These are phyloP conservation scores for Cheilosia soror DNA, from an alignment of 2,888 invertebrate genomes.

Conservation along the genomic window DNA sequence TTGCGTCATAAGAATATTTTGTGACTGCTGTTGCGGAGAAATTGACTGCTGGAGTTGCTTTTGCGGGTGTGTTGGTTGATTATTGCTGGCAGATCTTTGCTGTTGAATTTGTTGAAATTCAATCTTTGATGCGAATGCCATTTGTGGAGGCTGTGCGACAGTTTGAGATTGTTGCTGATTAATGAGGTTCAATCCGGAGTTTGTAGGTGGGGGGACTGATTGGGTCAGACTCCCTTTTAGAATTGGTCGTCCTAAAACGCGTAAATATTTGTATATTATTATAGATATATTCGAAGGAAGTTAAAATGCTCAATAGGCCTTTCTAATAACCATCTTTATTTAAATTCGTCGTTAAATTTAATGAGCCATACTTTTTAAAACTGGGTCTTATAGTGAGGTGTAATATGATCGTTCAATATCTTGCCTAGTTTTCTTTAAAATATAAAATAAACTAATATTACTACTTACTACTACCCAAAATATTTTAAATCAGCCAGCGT, in stretches of 20 bases:
- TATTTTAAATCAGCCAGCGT: too few relatives aligned
- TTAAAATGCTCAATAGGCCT: too few relatives aligned
- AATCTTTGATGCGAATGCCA: conserved; percentile 78
- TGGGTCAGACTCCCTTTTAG: conserved; percentile 80
- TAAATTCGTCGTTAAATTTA: too few relatives aligned
- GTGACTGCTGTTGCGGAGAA: conserved; percentile 78
- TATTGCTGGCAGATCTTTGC: conserved; percentile 74
- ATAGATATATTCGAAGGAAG: too few relatives aligned
- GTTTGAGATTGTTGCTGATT: conserved; percentile 66
- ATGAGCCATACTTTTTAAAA: too few relatives aligned
- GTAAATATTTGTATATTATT: background rate
- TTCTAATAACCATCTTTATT: too few relatives aligned
- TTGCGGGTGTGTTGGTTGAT: conserved; percentile 73
- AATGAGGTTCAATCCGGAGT: conserved; percentile 39
- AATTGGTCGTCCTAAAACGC: conserved; percentile 81
- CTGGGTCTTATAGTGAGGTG: too few relatives aligned
- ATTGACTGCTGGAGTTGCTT: conserved; percentile 74
- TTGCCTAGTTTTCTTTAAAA: too few relatives aligned
- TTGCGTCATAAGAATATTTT: conserved; percentile 78
- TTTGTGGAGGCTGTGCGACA: conserved; percentile 76
- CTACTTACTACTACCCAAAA: too few relatives aligned
- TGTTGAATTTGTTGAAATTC: conserved; percentile 81
- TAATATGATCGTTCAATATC: too few relatives aligned
- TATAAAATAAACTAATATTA: too few relatives aligned
- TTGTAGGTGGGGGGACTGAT: conserved; percentile 40